Base-by-base conservation (phyloP, 2,113 vertebrate species). In the Dendrocopos noguchii region DNA sequence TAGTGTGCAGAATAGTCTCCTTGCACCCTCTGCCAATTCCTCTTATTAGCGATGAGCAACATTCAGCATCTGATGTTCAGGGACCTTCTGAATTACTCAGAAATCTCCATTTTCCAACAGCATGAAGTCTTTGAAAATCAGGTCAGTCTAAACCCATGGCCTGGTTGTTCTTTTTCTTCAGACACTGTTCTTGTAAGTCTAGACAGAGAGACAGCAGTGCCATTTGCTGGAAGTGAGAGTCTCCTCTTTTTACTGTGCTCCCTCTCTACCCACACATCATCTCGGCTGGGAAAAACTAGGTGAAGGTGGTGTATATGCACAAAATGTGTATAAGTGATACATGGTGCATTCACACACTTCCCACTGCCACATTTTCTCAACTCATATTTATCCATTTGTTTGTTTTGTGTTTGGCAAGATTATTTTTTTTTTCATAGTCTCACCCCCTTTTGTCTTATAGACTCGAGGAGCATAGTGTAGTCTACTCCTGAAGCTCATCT, bases 271-370 rank as follows among this genome's bases (percentile, higher is more conserved):
- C 31, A 39, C 50, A 21, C 33, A 74, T 29, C 29, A 39, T 39
- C 44, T 39, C 46, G 28, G 59, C 63, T 55, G 52, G 36, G 57
- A 60, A 60, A 34, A 80, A 53, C 8, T 7, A 64, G 52, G 20
- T 19, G 36, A 31, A 67, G 1, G 0, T 64, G 15, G 15, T 15
- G 20, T 53, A 9, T 57, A 15, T 11, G 46, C 22, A 65, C 20
- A 60, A 39, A 70, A 53, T 27, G 25, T 1, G 11, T 44, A 36
- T 29, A 64, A 36, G 14, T 34, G 22, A 46, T 46, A 27, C 2
- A 1, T 19, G 33, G 52, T 1, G 1, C 0, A 1, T 1, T 1
- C 3, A 2, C 46, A 33, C 4, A 2, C 57, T 52, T 84, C 33
- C 55, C 31, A 25, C 42, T 47, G 65, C 36, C n/a, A 7, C 0